phyloP scores from a whole-genome alignment of 2,113 vertebrate species.

The Symphodus melops region DNA sequence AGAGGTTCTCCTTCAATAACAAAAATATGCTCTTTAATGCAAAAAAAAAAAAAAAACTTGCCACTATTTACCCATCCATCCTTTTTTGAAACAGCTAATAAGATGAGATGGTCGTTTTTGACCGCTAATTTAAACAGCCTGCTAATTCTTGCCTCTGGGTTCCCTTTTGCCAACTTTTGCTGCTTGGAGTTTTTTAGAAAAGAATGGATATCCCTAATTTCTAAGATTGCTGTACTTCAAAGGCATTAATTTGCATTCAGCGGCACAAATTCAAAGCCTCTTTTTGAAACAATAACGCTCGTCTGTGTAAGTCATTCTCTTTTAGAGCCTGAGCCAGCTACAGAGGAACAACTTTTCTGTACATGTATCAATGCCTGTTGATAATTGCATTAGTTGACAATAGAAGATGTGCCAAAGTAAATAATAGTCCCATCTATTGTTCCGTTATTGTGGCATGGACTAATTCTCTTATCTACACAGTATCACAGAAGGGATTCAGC shows the following conservation, averaged over 20 bases:
- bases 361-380: conserved; percentile 45
- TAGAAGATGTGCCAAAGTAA: conserved; percentile 40
- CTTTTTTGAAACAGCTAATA: conserved; percentile 51
- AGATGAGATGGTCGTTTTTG: conserved; percentile 54
- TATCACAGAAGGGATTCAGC: conserved; percentile 27
- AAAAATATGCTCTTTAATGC: conserved; percentile 80
- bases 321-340: conserved; percentile 49
- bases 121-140: conserved; percentile 49
- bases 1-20: conserved; percentile 82
- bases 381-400: conserved; percentile 53
- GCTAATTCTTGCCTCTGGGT: conserved; percentile 39
- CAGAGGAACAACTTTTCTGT: conserved; percentile 34
- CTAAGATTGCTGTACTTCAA: conserved; percentile 66
- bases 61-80: conserved; percentile 65
- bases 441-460: conserved; percentile 39
- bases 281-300: conserved; percentile 69
- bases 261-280: conserved; percentile 62
- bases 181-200: conserved; percentile 32
- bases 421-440: conserved; percentile 40
- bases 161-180: conserved; percentile 31
- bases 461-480: conserved; percentile 32
- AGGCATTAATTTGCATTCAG: conserved; percentile 72
- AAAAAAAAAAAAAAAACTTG: conserved; percentile 64
- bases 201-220: conserved; percentile 49
- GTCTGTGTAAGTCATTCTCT: conserved; percentile 47